A percentile compares a stretch with the other conserved stretches of the same genome.
Evolutionary conservation across 2,113 vertebrate species (phyloP).

Genomic region (Cervus canadensis): DNA sequence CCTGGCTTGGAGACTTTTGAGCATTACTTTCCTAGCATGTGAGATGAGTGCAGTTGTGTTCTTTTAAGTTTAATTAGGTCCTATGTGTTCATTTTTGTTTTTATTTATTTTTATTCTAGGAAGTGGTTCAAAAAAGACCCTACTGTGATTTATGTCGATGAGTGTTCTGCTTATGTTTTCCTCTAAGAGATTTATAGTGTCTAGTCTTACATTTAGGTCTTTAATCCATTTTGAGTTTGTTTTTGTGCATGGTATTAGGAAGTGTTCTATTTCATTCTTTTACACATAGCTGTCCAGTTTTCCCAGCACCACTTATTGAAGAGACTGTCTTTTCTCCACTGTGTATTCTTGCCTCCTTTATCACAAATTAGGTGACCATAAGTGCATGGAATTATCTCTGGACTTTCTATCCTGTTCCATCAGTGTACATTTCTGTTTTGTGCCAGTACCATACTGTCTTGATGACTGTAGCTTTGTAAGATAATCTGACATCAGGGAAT

Average conservation of each 20-base stretch:
- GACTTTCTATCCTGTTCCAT: background rate
- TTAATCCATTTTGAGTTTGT: background rate
- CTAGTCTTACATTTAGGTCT: background rate
- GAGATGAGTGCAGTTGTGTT: background rate
- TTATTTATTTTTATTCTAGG: background rate
- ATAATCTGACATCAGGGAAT: background rate
- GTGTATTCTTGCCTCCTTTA: background rate
- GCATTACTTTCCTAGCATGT: background rate
- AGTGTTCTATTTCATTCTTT: background rate
- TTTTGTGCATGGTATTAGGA: background rate
- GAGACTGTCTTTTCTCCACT: background rate
- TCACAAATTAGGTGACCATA: background rate
- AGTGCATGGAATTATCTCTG: background rate
- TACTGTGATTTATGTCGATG: background rate
- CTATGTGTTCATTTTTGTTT: background rate
- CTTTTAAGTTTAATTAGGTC: background rate
- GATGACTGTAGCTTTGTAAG: background rate
- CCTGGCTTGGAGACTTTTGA: background rate
- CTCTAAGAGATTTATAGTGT: background rate
- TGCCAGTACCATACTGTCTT: background rate
- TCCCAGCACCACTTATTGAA: background rate
- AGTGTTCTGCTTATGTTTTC: background rate
- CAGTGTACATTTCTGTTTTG: background rate
- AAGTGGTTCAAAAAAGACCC: background rate
- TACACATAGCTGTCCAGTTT: background rate